Evolutionary conservation across 2,888 invertebrate genomes (phyloP).

Genomic region (Parnassius orleans): DNA sequence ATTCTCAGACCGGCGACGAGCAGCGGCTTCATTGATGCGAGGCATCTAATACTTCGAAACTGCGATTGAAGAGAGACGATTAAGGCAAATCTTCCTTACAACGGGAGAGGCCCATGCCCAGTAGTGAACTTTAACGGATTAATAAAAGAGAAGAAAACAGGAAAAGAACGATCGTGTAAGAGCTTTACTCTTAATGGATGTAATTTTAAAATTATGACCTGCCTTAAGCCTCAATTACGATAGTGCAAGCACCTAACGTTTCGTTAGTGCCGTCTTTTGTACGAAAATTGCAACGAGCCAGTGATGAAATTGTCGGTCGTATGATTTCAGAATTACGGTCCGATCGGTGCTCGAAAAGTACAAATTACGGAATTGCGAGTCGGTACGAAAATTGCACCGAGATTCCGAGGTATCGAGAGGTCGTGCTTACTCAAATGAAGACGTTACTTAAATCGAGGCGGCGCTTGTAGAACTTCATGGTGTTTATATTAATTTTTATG

Average conservation of each 20-base stretch:
- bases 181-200: slow-evolving; percentile 68
- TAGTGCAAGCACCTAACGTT: slow-evolving; percentile 51
- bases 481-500: slow-evolving; percentile 75
- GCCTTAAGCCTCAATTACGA: slow-evolving; percentile 70
- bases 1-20: too few relatives aligned
- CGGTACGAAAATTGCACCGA: slow-evolving; percentile 67
- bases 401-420: slow-evolving; percentile 57
- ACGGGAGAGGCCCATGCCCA: too few relatives aligned
- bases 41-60: too few relatives aligned
- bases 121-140: too few relatives aligned
- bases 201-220: slow-evolving; percentile 75
- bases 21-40: too few relatives aligned
- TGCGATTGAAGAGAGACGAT: too few relatives aligned
- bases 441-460: slow-evolving; percentile 69
- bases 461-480: slow-evolving; percentile 61
- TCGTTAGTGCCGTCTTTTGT: slow-evolving; percentile 52
- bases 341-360: slow-evolving; percentile 63
- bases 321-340: slow-evolving; percentile 57
- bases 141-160: background rate
- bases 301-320: slow-evolving; percentile 64
- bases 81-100: too few relatives aligned
- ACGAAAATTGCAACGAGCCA: slow-evolving; percentile 68
- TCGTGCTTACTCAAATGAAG: slow-evolving; percentile 74
- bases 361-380: slow-evolving; percentile 66
- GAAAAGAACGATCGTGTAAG: slow-evolving; percentile 35